These are phyloP conservation scores for Psilopogon haemacephalus DNA, from an alignment of 2,113 vertebrate genomes.

Conservation along the genomic window DNA sequence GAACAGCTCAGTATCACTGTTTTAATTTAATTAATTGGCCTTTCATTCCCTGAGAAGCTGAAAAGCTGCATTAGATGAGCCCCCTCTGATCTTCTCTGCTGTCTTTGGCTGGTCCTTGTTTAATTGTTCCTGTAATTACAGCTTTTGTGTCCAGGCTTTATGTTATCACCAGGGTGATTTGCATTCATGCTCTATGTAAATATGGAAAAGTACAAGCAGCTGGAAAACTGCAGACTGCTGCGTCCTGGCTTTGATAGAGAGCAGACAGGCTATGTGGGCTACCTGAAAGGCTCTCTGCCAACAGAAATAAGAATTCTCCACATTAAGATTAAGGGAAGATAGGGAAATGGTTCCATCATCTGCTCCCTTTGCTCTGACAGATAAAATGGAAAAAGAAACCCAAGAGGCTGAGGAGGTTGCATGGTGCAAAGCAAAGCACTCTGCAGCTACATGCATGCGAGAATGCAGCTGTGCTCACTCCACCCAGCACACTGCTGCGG, in stretches of 20 bases:
- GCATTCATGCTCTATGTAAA: not conserved
- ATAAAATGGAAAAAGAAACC: not conserved
- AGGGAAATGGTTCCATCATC: not conserved
- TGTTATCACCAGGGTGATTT: not conserved
- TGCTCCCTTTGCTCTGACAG: constrained; percentile 22
- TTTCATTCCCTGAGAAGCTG: not conserved
- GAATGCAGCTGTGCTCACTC: accelerated
- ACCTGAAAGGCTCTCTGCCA: not conserved
- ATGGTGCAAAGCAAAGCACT: not conserved
- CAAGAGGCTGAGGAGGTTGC: not conserved
- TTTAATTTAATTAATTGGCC: constrained; percentile 63
- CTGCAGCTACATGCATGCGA: accelerated
- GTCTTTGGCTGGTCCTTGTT: not conserved
- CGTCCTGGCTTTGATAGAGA: not conserved
- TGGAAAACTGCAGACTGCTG: not conserved
- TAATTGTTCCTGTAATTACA: constrained; percentile 35
- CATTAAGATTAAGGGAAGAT: constrained; percentile 20
- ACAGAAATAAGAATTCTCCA: constrained; percentile 1
- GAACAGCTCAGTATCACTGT: constrained; percentile 26
- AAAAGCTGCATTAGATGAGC: constrained; percentile 10
- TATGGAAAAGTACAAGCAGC: not conserved
- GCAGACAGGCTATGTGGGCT: not conserved
- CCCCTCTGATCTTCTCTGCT: constrained; percentile 8
- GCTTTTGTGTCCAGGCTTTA: not conserved
- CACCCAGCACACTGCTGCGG: not conserved